phyloP scores from a whole-genome alignment of 2,113 vertebrate genomes.

The Cichladusa arquata region DNA sequence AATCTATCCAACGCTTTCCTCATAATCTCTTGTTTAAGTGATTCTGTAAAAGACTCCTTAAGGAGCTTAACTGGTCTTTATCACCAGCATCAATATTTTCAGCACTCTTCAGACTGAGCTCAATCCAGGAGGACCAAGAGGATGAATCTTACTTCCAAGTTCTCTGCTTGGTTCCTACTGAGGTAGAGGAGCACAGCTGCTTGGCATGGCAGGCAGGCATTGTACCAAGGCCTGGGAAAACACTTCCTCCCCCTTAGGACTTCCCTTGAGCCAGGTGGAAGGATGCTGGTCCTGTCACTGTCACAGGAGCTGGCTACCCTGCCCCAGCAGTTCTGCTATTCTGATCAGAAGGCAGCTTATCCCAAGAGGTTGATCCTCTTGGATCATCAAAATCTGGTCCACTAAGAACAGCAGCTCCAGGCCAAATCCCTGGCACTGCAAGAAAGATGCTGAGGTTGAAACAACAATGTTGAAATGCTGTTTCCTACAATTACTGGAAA shows the following conservation, averaged over 20 bases:
- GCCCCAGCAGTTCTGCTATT: background rate
- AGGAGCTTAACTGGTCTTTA: background rate
- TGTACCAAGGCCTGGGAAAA: background rate
- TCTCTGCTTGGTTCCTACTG: background rate
- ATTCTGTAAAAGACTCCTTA: background rate
- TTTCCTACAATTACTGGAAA: background rate
- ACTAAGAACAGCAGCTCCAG: background rate
- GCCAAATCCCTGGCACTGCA: background rate
- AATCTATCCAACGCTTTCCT: background rate
- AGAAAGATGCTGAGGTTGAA: background rate
- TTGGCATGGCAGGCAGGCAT: background rate
- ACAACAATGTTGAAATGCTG: background rate
- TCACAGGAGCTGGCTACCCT: background rate
- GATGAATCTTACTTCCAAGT: background rate
- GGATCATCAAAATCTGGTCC: background rate
- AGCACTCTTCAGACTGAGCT: background rate
- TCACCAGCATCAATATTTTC: background rate
- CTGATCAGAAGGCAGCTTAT: background rate
- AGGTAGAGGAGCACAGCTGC: background rate
- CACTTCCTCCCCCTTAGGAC: background rate
- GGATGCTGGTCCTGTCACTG: background rate
- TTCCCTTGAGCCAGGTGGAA: background rate
- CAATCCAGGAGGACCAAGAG: background rate
- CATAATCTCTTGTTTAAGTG: background rate
- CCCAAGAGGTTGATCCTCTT: background rate